Base-by-base conservation (phyloP, 2,797 vertebrate species). In the Parotocinclus haroldoi region DNA sequence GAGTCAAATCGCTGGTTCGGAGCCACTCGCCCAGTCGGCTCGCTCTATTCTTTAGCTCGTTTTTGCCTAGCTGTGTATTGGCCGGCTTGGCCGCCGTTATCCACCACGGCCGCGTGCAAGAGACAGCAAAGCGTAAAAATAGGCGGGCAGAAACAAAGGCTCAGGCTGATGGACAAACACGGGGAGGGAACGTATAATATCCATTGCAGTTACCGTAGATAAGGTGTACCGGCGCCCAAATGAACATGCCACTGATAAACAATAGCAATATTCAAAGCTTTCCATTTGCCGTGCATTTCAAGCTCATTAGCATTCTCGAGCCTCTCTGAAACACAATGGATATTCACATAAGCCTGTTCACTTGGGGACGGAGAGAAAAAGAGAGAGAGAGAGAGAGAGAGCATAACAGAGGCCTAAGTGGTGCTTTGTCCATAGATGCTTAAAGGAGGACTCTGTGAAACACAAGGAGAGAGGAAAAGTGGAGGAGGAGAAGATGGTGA, bases 211-310 rank as follows among this genome's bases (percentile, higher is more conserved):
- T 9, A 60, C 44, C 7, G 65, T 51, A 75, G 75, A 78, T 64
- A 73, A 72, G 76, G 61, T 58, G 68, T 60, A 37, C 42, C 67
- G 10, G 58, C 60, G 67, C 72, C 74, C 75, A 77, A 77, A 78
- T 73, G 81, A 74, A 73, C 52, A 48, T 50, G 7, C 46, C 4
- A 38, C 52, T 76, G 74, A 79, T 71, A 80, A 82, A 86, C 75
- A 72, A 68, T 58, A 69, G 67, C 55, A 68, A 58, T 9, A 49
- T 69, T 75, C 63, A 52, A 60, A 68, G 66, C 68, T 63, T 56
- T 61, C 52, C 56, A 58, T 74, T 68, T 1, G 8, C 58, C 13
- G 18, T 14, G 48, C 53, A 59, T 76, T 75, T 45, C 49, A 58
- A 14, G 76, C 64, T 73, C 72, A 75, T 78, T 80, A 58, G 38